phyloP scores from a whole-genome alignment of 2,797 vertebrate genomes.

The Danio aesculapii region DNA sequence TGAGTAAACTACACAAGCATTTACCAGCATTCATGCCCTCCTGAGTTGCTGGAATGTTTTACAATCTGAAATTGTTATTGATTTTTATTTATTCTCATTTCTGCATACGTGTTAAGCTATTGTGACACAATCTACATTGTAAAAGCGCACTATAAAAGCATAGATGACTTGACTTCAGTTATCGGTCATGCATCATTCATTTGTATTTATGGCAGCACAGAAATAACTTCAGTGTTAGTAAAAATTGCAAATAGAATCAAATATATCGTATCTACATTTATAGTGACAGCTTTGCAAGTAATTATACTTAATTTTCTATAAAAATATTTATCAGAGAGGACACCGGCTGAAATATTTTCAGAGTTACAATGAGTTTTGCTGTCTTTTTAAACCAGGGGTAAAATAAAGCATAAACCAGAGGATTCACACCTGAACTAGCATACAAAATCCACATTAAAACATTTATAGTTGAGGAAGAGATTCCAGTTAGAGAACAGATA shows the following conservation, averaged over 20 bases:
- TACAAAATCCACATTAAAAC: neutral
- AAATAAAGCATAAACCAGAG: constrained; percentile 31
- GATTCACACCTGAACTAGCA: neutral
- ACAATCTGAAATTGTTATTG: too few relatives aligned
- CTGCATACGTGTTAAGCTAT: too few relatives aligned
- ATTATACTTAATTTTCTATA: neutral
- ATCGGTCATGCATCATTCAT: too few relatives aligned
- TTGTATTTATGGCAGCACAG: too few relatives aligned
- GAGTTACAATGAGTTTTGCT: neutral
- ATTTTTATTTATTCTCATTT: too few relatives aligned
- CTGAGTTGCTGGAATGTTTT: too few relatives aligned
- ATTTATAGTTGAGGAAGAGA: neutral
- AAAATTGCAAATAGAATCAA: neutral
- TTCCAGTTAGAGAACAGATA: neutral
- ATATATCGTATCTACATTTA: neutral
- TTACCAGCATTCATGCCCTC: too few relatives aligned
- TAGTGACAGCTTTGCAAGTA: neutral
- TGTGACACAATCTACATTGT: too few relatives aligned
- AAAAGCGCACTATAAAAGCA: too few relatives aligned
- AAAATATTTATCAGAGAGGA: neutral
- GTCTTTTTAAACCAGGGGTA: constrained; percentile 13
- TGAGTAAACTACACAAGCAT: too few relatives aligned
- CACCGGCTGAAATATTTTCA: neutral
- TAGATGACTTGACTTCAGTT: too few relatives aligned
- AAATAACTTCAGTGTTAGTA: too few relatives aligned